These are phyloP conservation scores for Pseudopipra pipra DNA, from an alignment of 2,113 vertebrate genomes.

Conservation along the genomic window DNA sequence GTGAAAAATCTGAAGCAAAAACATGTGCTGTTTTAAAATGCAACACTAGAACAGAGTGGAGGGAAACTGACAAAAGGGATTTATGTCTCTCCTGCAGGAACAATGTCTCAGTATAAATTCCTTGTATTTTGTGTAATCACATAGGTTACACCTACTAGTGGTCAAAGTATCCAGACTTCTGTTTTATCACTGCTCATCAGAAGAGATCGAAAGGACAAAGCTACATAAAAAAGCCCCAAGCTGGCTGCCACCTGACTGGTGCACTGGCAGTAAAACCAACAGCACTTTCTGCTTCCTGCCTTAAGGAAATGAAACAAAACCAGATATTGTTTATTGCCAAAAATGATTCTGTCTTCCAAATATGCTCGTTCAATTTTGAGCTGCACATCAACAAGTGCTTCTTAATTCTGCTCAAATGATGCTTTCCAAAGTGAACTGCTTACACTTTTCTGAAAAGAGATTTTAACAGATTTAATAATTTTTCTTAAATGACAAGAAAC, in stretches of 20 bases:
- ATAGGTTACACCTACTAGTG: conserved; percentile 39
- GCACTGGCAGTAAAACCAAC: not conserved
- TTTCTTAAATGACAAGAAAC: not conserved
- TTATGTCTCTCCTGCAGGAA: conserved; percentile 26
- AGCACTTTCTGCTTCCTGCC: conserved; percentile 2
- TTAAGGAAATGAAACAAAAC: conserved; percentile 16
- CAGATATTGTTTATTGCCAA: conserved; percentile 27
- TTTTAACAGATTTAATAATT: not conserved
- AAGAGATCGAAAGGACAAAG: not conserved
- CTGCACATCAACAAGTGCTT: not conserved
- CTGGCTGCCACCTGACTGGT: not conserved
- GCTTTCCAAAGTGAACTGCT: conserved; percentile 8
- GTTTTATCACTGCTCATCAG: conserved; percentile 30
- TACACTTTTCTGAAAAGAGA: not conserved
- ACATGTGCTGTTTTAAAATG: not conserved
- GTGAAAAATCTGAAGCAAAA: conserved; percentile 6
- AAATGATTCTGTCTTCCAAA: conserved; percentile 36
- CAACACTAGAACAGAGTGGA: not conserved
- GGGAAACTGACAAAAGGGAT: not conserved
- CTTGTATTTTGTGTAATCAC: conserved; percentile 16
- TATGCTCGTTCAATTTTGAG: not conserved
- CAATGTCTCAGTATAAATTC: not conserved
- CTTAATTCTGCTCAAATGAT: conserved; percentile 35
- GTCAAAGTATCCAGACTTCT: conserved; percentile 40
- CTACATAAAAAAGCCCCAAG: not conserved